phyloP scores from a whole-genome alignment of 2,888 invertebrate species.

The Rhagium mordax region DNA sequence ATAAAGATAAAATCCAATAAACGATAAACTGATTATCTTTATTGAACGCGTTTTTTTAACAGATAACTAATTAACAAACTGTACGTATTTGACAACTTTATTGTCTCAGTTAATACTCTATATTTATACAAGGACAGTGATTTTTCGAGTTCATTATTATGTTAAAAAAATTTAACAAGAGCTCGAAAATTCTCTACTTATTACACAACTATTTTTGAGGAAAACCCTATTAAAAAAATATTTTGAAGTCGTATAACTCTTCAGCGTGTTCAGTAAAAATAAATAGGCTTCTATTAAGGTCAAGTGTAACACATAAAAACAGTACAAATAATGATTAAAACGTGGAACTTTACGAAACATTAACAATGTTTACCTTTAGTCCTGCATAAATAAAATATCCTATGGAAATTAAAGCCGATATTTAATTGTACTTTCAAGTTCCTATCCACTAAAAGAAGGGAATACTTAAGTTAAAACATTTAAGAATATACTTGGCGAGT shows the following conservation, averaged over 20 bases:
- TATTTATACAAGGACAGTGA: no score
- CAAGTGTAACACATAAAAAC: not conserved
- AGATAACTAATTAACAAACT: not conserved
- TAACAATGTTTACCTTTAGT: not conserved
- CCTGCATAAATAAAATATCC: not conserved
- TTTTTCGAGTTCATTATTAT: no score
- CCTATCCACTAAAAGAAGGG: not conserved
- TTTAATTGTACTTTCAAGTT: not conserved
- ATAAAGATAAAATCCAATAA: not conserved
- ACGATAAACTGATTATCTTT: not conserved
- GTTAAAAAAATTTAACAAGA: no score
- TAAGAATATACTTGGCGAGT: not conserved
- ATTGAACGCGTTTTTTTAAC: no score
- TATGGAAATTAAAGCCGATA: constrained; percentile 1
- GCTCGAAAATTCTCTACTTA: no score
- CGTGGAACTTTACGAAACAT: not conserved
- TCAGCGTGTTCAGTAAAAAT: no score
- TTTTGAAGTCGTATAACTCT: no score
- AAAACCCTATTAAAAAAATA: no score
- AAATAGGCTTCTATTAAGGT: no score
- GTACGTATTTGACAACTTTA: no score
- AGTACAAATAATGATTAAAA: not conserved
- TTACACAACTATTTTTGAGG: no score
- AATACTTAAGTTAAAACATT: not conserved
- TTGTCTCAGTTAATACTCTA: no score